Percentiles rank a stretch among this genome's conserved stretches.
These are phyloP conservation scores for Tenualosa ilisha DNA, from an alignment of 2,797 vertebrate genomes.

Conservation along the genomic window DNA sequence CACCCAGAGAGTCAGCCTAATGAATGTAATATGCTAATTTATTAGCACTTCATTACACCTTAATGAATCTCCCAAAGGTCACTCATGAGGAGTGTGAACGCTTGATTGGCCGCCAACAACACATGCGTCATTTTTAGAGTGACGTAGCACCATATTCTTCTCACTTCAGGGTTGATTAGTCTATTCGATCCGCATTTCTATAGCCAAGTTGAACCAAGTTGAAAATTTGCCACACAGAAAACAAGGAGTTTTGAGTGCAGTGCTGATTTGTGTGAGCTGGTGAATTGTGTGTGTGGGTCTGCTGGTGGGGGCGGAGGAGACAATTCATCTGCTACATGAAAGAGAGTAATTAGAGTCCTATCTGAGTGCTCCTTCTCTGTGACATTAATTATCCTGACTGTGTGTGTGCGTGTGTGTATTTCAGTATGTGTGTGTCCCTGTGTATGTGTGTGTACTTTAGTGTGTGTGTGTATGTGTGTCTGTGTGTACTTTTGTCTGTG, in stretches of 20 bases:
- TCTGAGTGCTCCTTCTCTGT: neutral
- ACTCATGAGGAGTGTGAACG: neutral
- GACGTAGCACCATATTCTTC: neutral
- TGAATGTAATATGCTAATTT: constrained; percentile 48
- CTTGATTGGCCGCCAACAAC: neutral
- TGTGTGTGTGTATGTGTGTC: neutral
- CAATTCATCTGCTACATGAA: neutral
- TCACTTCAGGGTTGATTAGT: neutral
- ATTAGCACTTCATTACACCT: constrained; percentile 43
- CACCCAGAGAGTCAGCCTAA: constrained; percentile 33
- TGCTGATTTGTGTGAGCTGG: neutral
- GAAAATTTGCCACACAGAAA: neutral
- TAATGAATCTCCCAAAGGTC: constrained; percentile 23
- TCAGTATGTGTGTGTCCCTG: neutral
- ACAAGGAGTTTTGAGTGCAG: neutral
- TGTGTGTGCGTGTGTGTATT: neutral
- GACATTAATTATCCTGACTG: neutral
- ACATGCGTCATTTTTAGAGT: neutral
- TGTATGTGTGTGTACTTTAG: neutral
- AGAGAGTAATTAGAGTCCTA: constrained; percentile 28
- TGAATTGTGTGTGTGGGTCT: neutral
- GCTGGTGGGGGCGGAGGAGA: neutral
- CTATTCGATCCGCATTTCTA: neutral
- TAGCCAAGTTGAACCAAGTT: neutral
- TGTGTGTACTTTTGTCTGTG: neutral